Evolutionary conservation across 2,888 invertebrate genomes (phyloP).

Genomic region (Tetrapedia diversipes): DNA sequence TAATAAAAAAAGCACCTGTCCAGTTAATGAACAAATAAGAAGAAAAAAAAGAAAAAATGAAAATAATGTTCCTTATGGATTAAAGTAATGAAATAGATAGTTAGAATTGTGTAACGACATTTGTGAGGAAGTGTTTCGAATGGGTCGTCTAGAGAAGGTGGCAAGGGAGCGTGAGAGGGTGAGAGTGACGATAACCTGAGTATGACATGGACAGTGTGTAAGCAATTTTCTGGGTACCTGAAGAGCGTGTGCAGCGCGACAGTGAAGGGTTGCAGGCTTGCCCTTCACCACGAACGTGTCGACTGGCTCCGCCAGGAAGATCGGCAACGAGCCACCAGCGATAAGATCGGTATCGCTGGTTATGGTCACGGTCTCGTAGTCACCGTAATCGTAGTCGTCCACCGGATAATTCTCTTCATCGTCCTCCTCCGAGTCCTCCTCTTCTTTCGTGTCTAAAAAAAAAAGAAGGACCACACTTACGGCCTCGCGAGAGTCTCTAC

Average conservation of each 20-base stretch:
- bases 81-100: too few relatives aligned
- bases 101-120: too few relatives aligned
- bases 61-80: too few relatives aligned
- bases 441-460: constrained; percentile 68
- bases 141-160: neutral
- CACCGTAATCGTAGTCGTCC: constrained; percentile 74
- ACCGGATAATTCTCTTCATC: constrained; percentile 74
- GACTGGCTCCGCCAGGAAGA: constrained; percentile 93
- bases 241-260: constrained; percentile 94
- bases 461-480: too few relatives aligned
- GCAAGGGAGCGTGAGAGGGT: too few relatives aligned
- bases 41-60: too few relatives aligned
- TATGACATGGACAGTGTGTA: too few relatives aligned
- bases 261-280: constrained; percentile 92
- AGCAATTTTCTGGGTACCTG: constrained; percentile 83
- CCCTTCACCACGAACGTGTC: constrained; percentile 95
- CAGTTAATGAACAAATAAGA: too few relatives aligned
- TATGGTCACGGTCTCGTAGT: constrained; percentile 73
- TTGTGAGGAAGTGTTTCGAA: too few relatives aligned
- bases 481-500: neutral
- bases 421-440: constrained; percentile 73
- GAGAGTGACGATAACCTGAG: too few relatives aligned
- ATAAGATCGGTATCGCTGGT: constrained; percentile 74
- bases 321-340: constrained; percentile 89
- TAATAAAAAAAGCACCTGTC: too few relatives aligned